phyloP scores from a whole-genome alignment of 2,888 invertebrate species.

The Dynastes hyllus region DNA sequence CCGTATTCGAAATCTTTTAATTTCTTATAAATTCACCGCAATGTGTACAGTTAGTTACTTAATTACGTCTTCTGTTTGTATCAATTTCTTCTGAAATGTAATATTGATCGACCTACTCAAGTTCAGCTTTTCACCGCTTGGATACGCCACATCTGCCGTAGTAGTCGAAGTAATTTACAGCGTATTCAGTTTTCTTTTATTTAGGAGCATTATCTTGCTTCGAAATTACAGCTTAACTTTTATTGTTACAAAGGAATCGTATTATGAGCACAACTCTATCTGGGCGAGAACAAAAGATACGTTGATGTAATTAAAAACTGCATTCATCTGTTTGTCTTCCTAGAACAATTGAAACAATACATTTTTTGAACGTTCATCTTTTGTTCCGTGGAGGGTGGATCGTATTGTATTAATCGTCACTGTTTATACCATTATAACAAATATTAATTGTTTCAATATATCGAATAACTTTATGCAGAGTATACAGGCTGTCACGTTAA shows the following conservation, averaged over 20 bases:
- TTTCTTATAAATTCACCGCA: no score
- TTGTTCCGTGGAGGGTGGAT: conserved; percentile 56
- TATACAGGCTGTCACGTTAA: no score
- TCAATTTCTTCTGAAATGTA: no score
- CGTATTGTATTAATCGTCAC: conserved; percentile 25
- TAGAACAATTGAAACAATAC: conserved; percentile 64
- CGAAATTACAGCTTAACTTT: conserved; percentile 46
- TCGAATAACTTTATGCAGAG: background rate
- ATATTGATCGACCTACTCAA: conserved; percentile 2
- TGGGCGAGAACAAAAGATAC: conserved; percentile 59
- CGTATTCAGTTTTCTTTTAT: conserved; percentile 36
- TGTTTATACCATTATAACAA: conserved; percentile 16
- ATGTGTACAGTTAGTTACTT: no score
- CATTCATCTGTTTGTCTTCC: conserved; percentile 64
- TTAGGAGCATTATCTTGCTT: conserved; percentile 38
- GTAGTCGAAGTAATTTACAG: conserved; percentile 21
- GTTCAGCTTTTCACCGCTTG: conserved; percentile 37
- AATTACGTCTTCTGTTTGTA: no score
- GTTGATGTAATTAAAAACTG: conserved; percentile 64
- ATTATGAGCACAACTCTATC: conserved; percentile 35
- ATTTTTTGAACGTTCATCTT: conserved; percentile 60
- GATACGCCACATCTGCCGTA: conserved; percentile 14
- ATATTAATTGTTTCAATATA: conserved; percentile 20
- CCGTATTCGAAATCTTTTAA: no score
- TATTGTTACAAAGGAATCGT: conserved; percentile 47